Base-by-base conservation (phyloP, 1,140 invertebrate genomes). In the Drosophila equinoxialis region DNA sequence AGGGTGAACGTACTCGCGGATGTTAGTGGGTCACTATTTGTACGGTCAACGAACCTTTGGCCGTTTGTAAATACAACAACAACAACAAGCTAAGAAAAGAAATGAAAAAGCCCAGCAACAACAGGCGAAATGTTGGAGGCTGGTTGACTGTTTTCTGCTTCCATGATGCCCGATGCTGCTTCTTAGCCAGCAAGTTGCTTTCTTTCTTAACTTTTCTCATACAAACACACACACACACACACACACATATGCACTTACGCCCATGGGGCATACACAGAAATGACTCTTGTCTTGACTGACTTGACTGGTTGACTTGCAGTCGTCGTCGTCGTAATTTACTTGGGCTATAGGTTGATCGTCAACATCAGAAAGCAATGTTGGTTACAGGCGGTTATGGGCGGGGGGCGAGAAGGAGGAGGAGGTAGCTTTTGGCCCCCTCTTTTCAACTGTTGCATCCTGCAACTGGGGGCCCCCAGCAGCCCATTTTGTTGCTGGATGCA, bases 1-100 rank as follows among this genome's bases (percentile, higher is more conserved):
- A 90, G 86, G 91, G 91, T 92, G 91, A 92, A 90, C 82, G 91
- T 82, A 92, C 91, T 92, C 90, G 91, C 91, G 89, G 91, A 92
- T 92, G 91, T 92, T 92, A 92, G 91, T 92, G 91, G 91, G 91
- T 92, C 91, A 92, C 91, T 92, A 90, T 92, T 92, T 90, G 91
- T 92, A 91, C 91, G 91, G 91, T 92, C 91, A 90, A 84, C 89
- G 90, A 92, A 91, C 91, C 86, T 90, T 91, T 87, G 83, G 64
- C 84, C 87, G 84, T 81, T 91, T 91, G 90, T 91, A 91, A 91
- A 91, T 91, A 91, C 71, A 89, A 77, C 77, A 77, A 63, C 42
- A 89, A 79, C 77, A 77, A 63, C 42, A 57, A 39, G 30, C 13
- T 11, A 54, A 51, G 37, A 37, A 61, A 71, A 86, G 45, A 51